Evolutionary conservation across 2,113 vertebrate species (phyloP).

Genomic region (Chionis minor): DNA sequence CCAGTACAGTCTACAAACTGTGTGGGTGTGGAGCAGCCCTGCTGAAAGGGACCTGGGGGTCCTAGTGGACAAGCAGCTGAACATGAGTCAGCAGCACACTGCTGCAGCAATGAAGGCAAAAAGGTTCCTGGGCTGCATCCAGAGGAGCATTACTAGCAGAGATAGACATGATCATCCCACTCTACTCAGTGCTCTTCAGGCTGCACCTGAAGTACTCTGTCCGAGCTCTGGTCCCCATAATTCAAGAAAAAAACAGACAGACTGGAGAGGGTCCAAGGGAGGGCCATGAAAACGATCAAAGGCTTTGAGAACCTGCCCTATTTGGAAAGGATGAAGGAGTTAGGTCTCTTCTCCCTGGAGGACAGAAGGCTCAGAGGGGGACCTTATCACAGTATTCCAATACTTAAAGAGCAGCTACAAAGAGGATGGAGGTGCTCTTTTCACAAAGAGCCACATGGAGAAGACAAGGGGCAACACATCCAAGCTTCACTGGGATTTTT

Average conservation of each 20-base stretch:
- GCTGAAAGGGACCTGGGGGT: background rate
- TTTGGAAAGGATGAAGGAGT: background rate
- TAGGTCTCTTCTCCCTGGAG: background rate
- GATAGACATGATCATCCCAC: fast-evolving
- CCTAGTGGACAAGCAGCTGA: background rate
- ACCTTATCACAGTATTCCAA: background rate
- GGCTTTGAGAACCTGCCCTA: background rate
- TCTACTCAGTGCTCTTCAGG: background rate
- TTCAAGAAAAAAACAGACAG: background rate
- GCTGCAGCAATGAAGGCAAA: background rate
- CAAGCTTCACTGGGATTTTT: background rate
- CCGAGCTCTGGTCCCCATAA: background rate
- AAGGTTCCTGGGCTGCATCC: background rate
- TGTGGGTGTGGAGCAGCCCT: background rate
- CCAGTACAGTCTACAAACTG: background rate
- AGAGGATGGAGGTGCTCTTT: too few species aligned
- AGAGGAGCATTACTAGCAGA: background rate
- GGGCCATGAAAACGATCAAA: background rate
- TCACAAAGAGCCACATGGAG: too few species aligned
- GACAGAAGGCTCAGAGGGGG: background rate
- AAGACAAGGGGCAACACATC: background rate
- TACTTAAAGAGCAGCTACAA: too few species aligned
- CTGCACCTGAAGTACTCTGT: background rate
- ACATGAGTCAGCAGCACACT: background rate
- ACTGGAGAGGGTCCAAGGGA: background rate